Conservation (phyloP, 2,888 invertebrate species). For the Lobophora halterata region DNA sequence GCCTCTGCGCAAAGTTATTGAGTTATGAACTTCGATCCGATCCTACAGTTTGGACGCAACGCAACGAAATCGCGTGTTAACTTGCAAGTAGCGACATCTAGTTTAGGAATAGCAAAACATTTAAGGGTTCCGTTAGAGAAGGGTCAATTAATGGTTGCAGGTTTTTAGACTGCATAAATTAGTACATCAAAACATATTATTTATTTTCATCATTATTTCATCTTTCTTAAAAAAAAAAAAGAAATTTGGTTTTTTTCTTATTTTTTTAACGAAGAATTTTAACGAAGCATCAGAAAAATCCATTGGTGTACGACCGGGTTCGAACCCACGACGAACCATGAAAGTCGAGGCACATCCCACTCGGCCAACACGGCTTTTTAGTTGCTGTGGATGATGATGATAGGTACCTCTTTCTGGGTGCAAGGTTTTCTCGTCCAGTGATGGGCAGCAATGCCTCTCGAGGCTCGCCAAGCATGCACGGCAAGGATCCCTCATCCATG, state of each 20-base stretch:
- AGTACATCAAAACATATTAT: too few relatives aligned
- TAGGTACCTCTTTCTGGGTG: constrained; percentile 71
- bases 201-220: too few relatives aligned
- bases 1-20: constrained; percentile 96
- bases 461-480: constrained; percentile 72
- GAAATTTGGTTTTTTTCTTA: too few relatives aligned
- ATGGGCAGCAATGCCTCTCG: constrained; percentile 76
- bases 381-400: too few relatives aligned
- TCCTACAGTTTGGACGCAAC: constrained; percentile 1
- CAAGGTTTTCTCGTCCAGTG: constrained; percentile 73
- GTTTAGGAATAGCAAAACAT: constrained; percentile 1
- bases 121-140: not conserved
- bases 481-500: constrained; percentile 64
- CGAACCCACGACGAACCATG: too few relatives aligned
- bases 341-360: too few relatives aligned
- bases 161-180: too few relatives aligned
- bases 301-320: too few relatives aligned
- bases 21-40: not conserved
- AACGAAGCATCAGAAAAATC: too few relatives aligned
- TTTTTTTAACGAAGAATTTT: constrained; percentile 2
- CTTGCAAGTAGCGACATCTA: constrained; percentile 14
- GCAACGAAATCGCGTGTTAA: constrained; percentile 18
- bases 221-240: too few relatives aligned
- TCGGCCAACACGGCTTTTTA: too few relatives aligned
- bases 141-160: too few relatives aligned